A percentile compares a stretch with the other conserved stretches of the same genome.
phyloP scores from a whole-genome alignment of 2,888 invertebrate species.

The Epinotia ramella region DNA sequence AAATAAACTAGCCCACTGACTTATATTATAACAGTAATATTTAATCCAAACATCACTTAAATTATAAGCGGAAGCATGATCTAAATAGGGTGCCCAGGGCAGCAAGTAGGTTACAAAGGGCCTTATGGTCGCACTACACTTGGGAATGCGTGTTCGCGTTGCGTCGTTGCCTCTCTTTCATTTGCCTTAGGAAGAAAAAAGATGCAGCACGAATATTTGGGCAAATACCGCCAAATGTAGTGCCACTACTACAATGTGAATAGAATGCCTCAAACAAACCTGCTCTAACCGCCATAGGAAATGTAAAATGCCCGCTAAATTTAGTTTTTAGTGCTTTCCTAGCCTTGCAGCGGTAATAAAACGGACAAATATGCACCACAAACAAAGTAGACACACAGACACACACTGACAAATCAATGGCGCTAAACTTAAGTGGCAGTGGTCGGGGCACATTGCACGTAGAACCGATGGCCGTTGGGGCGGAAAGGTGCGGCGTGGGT shows the following conservation, averaged over 20 bases:
- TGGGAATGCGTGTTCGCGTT: too few species aligned
- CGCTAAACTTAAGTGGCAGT: neutral
- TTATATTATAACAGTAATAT: neutral
- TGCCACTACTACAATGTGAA: too few species aligned
- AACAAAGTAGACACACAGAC: conserved; percentile 12
- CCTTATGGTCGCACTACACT: too few species aligned
- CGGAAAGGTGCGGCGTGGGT: too few species aligned
- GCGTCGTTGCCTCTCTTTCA: too few species aligned
- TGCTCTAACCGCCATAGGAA: conserved; percentile 10
- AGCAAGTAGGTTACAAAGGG: neutral
- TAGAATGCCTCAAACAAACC: conserved; percentile 8
- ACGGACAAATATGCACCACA: conserved; percentile 12
- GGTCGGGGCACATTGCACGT: too few species aligned
- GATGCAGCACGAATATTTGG: too few species aligned
- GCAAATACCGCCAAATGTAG: too few species aligned
- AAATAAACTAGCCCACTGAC: conserved; percentile 11
- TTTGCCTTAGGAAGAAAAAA: too few species aligned
- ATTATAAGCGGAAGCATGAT: conserved; percentile 11
- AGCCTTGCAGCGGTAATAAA: conserved; percentile 29
- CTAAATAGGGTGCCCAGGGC: neutral
- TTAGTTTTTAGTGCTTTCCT: conserved; percentile 30
- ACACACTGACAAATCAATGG: neutral
- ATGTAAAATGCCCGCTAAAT: conserved; percentile 10
- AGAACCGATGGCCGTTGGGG: too few species aligned
- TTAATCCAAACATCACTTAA: neutral